phyloP scores from a whole-genome alignment of 2,888 invertebrate species.

The Drosophila kuntzei region DNA sequence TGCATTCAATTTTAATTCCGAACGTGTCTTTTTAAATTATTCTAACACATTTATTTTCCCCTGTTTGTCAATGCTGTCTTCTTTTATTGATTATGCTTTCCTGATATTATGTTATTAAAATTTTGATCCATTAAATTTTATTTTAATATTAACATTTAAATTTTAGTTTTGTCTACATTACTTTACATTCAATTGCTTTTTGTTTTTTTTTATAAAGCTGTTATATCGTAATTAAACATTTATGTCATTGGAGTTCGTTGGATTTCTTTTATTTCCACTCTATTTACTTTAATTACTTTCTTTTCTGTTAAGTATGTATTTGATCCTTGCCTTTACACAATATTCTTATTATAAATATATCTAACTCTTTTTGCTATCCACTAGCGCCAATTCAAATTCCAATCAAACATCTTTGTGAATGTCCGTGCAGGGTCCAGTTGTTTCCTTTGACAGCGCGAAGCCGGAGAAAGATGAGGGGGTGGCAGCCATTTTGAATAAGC shows the following conservation, averaged over 20 bases:
- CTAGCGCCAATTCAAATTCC: neutral
- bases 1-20: too few species aligned
- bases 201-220: neutral
- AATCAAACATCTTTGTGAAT: conserved; percentile 13
- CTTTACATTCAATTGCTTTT: neutral
- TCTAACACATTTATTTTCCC: too few species aligned
- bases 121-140: too few species aligned
- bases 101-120: too few species aligned
- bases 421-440: conserved; percentile 37
- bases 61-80: too few species aligned
- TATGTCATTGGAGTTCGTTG: neutral
- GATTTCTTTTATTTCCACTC: neutral
- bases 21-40: too few species aligned
- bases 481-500: conserved; percentile 75
- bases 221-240: neutral
- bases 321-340: neutral
- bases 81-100: too few species aligned
- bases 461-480: conserved; percentile 36
- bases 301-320: neutral
- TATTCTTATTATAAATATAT: neutral
- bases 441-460: neutral
- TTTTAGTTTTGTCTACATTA: too few species aligned
- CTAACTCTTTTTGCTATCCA: neutral
- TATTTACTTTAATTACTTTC: neutral
- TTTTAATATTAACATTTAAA: neutral